Base-by-base conservation (phyloP, 2,888 invertebrate genomes). In the Drosophila eohydei region DNA sequence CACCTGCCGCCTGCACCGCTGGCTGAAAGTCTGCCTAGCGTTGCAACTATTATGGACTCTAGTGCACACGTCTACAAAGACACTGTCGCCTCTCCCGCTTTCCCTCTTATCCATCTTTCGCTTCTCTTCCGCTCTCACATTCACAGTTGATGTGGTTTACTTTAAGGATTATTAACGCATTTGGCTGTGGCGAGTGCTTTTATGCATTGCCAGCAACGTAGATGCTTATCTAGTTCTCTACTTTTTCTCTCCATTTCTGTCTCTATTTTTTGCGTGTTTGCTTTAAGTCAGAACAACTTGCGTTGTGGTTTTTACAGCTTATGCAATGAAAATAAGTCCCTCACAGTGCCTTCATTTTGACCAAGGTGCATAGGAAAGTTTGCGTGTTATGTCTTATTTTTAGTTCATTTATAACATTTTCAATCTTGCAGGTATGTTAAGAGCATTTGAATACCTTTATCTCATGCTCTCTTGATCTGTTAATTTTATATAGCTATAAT, bases 141-240 rank as follows among this genome's bases (percentile, higher is more conserved):
- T 71, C 71, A 72, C 64, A 72, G 68, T 74, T 80, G 66, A 81
- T 83, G 81, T 75, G 78, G 83, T 83, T 72, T 80, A 70, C 81
- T 74, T 79, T 71, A 76, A 65, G 83, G 81, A 80, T 78, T 81
- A 79, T 69, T 79, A 81, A 79, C 80, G 70, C 80, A 67, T 67
- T 81, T 69, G 54, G 34, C 57, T 78, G 58, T 59, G 51, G 56
- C 36, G 34, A 36, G 26, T 57, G 32, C 48, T 58, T 55, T 63
- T 38, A 46, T 63, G 51, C 52, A 52, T 26, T 61, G 43, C 57
- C 48, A 57, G 67, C 61, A 38, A 30, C 40, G 16, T 16, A 40
- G 63, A 54, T 52, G 58, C 36, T 44, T 64, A 68, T 60, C 64
- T 63, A 32, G 56, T 38, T 14, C 58, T 32, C 50, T 11, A 8